Evolutionary conservation across 2,113 vertebrate species (phyloP).

Genomic region (Marmota monax): DNA sequence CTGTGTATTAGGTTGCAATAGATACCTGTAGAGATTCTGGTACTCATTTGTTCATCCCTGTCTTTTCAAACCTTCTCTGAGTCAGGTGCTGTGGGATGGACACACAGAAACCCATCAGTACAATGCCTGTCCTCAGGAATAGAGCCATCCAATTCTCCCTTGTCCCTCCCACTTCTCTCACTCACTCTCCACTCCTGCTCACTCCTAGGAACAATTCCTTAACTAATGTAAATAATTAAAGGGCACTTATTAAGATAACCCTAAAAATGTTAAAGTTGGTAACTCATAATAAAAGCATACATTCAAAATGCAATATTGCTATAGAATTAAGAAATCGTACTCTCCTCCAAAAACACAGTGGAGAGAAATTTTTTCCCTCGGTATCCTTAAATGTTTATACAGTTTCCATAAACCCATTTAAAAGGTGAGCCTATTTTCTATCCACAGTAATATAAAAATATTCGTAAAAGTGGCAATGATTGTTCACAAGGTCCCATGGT

Average conservation of each 20-base stretch:
- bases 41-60: fast-evolving
- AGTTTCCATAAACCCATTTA: neutral
- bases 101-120: neutral
- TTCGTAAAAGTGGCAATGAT: neutral
- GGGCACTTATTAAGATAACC: neutral
- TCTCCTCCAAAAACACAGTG: neutral
- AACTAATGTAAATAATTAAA: neutral
- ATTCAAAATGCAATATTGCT: neutral
- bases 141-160: fast-evolving
- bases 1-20: neutral
- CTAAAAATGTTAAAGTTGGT: neutral
- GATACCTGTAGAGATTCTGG: fast-evolving
- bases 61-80: neutral
- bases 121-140: fast-evolving
- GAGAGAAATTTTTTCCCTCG: neutral
- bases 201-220: neutral
- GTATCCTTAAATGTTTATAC: too few relatives aligned
- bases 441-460: neutral
- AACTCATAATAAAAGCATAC: neutral
- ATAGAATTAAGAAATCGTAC: neutral
- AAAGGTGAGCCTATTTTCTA: neutral
- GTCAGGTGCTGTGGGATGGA: fast-evolving
- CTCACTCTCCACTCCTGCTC: neutral
- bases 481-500: neutral
- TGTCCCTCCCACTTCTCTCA: neutral